Evolutionary conservation across 2,113 vertebrate genomes (phyloP), one percentile per base, ranked within the genome.

Genomic region (Callaeas wilsoni): DNA sequence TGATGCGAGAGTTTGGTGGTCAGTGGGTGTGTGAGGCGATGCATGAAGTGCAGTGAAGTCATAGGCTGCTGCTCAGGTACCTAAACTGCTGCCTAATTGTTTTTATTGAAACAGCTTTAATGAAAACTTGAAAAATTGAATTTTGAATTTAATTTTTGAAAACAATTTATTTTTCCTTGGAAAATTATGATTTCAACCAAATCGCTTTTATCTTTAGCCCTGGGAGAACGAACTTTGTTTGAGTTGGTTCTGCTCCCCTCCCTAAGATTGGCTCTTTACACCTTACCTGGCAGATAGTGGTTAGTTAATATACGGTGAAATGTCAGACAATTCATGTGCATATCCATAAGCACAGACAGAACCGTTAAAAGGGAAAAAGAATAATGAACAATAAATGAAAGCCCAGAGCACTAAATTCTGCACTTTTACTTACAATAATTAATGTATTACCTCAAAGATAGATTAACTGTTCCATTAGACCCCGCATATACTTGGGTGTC

Each of bases 371-470:
- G 9, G 14, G 13, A 59, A 63, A 68, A 76, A 56, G 47, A 94
- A 50, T 63, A 85, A 84, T 42, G 35, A 78, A 49, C 53, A 88
- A 63, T 67, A 85, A 62, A 79, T 63, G 52, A 92, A 85, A 95
- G 33, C 30, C 21, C 52, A 59, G 30, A 78, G 16, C 52, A 76
- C 44, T 80, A 76, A 78, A 92, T 89, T 85, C 33, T 75, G 26
- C 47, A 59, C 39, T 95, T 90, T 62, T 90, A 59, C 39, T 46
- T 59, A 30, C 2, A 5, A 30, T 49, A 75, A 67, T 83, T 88
- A 79, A 89, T 35, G 20, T 47, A n/a, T 37, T 86, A 88, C 33
- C 71, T 89, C 39, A 75, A 77, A 88, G 89, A 67, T 8, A 85
- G 17, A 86, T 86, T 88, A 88, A 71, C 71, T 41, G 6, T 88